Evolutionary conservation across 2,113 vertebrate species (phyloP), one percentile per base, ranked within the genome.

Genomic region (Pampusana beccarii): DNA sequence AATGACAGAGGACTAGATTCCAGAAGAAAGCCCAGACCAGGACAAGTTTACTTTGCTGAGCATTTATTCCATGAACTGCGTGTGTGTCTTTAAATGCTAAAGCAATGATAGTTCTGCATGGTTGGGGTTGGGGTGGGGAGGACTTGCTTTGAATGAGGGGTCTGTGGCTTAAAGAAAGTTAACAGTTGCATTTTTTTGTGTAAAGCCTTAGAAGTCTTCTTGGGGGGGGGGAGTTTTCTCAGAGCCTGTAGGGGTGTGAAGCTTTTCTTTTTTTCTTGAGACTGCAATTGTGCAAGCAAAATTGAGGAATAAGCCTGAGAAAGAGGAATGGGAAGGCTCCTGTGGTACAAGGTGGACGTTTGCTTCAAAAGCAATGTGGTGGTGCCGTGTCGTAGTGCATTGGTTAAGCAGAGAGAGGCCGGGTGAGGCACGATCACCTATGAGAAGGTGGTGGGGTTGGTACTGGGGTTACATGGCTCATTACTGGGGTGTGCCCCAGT

Each of bases 171-270:
- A 73, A 92, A 96, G 85, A 50, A 93, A 74, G 93, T 88, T 96
- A 97, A 90, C 95, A 93, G 95, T 90, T 94, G 96, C 93, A 95
- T 92, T 97, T 97, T 92, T 90, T 81, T 88, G 91, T 96, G 95
- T 95, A 92, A 96, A 95, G 93, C 96, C 96, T 97, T 97, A 97
- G 97, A 97, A 95, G 95, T 97, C 95, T 96, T 98, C 90, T 94
- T 93, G 92, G 10, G 90, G 14, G 29, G 29, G n/a, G 89, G 91
- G 92, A 72, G 80, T 93, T 95, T 93, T 83, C 70, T 96, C 86
- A 77, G 96, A 96, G 93, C 88, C 86, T 96, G 54, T 95, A 70
- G 79, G 85, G 66, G 71, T 88, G 91, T 94, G 94, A 88, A 69
- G 88, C 78, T 92, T 92, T 92, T 86, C 78, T 78, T 93, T 79